Conservation (phyloP, 2,888 invertebrate genomes). For the Rhingia rostrata region DNA sequence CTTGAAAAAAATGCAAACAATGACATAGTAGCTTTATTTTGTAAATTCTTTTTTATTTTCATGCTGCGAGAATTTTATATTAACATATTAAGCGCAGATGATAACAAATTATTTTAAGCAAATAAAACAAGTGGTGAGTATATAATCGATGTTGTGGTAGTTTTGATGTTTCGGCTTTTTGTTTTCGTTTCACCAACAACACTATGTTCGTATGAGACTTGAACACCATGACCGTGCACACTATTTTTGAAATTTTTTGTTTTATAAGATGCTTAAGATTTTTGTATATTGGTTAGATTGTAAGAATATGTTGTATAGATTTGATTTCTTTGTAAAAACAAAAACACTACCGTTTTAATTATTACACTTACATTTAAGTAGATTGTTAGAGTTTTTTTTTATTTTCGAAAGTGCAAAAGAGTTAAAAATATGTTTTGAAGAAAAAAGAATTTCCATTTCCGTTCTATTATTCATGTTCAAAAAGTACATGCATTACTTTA, state of each 20-base stretch:
- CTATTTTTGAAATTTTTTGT: background rate
- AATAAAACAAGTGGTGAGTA: constrained; percentile 64
- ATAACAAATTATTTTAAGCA: constrained; percentile 50
- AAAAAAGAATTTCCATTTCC: too few relatives aligned
- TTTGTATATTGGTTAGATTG: too few relatives aligned
- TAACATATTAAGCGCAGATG: constrained; percentile 73
- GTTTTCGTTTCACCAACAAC: constrained; percentile 5
- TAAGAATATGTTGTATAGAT: too few relatives aligned
- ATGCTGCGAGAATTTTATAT: constrained; percentile 77
- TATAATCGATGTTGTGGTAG: constrained; percentile 66
- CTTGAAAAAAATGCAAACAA: constrained; percentile 34
- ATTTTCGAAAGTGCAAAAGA: too few relatives aligned
- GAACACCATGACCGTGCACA: background rate
- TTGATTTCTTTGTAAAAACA: too few relatives aligned
- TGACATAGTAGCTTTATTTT: constrained; percentile 66
- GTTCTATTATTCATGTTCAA: too few relatives aligned
- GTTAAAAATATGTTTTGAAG: too few relatives aligned
- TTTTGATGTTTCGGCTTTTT: constrained; percentile 45
- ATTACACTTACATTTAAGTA: too few relatives aligned
- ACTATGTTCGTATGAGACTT: background rate
- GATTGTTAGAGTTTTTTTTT: too few relatives aligned
- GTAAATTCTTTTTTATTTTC: constrained; percentile 73
- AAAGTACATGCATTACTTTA: too few relatives aligned
- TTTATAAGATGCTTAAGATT: too few relatives aligned
- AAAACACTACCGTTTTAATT: too few relatives aligned